Percentiles rank a stretch among this genome's conserved stretches.
phyloP scores from a whole-genome alignment of 2,888 invertebrate species.

The Escarpia spicata region DNA sequence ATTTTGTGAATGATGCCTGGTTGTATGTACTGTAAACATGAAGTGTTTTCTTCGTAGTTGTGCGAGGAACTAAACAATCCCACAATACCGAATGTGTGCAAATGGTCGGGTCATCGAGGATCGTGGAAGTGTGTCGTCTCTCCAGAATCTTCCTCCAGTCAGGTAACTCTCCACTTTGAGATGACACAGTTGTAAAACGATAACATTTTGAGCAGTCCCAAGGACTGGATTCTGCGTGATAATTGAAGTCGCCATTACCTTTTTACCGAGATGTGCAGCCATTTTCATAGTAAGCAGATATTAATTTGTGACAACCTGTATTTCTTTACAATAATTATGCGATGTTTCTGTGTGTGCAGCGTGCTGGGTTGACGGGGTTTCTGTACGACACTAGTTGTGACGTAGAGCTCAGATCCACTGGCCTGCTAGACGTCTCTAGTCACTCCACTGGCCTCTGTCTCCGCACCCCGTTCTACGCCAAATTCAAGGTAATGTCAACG shows the following conservation, averaged over 20 bases:
- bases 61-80: slow-evolving; percentile 62
- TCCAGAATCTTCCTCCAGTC: slow-evolving; percentile 51
- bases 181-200: not conserved
- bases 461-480: not conserved
- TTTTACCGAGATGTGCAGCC: not conserved
- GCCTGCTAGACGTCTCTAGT: not conserved
- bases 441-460: not conserved
- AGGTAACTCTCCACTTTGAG: slow-evolving; percentile 43
- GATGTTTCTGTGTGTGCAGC: slow-evolving; percentile 42
- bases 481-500: not conserved
- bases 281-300: not conserved
- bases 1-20: not conserved
- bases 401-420: slow-evolving; percentile 43
- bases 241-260: too few relatives aligned
- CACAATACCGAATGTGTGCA: slow-evolving; percentile 55
- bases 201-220: too few relatives aligned
- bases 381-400: slow-evolving; percentile 58
- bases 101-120: slow-evolving; percentile 68
- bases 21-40: not conserved
- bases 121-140: slow-evolving; percentile 70
- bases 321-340: not conserved
- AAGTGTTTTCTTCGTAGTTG: slow-evolving; percentile 41
- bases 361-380: slow-evolving; percentile 57
- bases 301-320: not conserved
- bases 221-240: too few relatives aligned